These are phyloP conservation scores for Danio jaintianensis DNA, from an alignment of 2,797 vertebrate species.

Conservation along the genomic window DNA sequence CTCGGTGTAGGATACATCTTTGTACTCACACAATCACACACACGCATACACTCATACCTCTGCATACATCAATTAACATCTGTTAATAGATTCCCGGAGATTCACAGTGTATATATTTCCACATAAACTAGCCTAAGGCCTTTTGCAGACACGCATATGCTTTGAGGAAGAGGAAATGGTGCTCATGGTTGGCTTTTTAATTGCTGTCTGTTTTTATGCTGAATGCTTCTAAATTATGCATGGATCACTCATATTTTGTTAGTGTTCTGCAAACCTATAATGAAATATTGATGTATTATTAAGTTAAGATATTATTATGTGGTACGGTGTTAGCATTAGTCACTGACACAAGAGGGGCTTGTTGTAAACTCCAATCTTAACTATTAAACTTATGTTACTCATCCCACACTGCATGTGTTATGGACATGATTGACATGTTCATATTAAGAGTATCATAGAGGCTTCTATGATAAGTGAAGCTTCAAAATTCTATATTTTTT, in stretches of 20 bases:
- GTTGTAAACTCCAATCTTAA: not conserved
- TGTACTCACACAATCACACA: conserved; percentile 54
- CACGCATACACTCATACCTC: conserved; percentile 55
- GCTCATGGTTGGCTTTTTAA: conserved; percentile 72
- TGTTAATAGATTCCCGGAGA: conserved; percentile 78
- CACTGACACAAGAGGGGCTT: not conserved
- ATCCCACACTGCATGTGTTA: not conserved
- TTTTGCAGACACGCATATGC: conserved; percentile 69
- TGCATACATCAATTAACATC: conserved; percentile 75
- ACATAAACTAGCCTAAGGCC: conserved; percentile 75
- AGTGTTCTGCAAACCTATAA: conserved; percentile 42
- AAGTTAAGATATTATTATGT: conserved; percentile 48
- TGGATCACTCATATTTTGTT: conserved; percentile 61
- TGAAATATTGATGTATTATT: conserved; percentile 56
- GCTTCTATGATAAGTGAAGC: too few species aligned
- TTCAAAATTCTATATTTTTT: too few species aligned
- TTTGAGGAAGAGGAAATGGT: conserved; percentile 74
- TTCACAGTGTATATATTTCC: conserved; percentile 78
- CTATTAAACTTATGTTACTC: not conserved
- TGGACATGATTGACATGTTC: not conserved
- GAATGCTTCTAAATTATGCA: conserved; percentile 71
- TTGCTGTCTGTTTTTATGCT: conserved; percentile 57
- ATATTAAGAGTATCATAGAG: too few species aligned
- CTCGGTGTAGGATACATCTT: conserved; percentile 72
- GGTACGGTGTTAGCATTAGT: conserved; percentile 29